Evolutionary conservation across 2,888 invertebrate species (phyloP).

Genomic region (Drosophila silvestris): DNA sequence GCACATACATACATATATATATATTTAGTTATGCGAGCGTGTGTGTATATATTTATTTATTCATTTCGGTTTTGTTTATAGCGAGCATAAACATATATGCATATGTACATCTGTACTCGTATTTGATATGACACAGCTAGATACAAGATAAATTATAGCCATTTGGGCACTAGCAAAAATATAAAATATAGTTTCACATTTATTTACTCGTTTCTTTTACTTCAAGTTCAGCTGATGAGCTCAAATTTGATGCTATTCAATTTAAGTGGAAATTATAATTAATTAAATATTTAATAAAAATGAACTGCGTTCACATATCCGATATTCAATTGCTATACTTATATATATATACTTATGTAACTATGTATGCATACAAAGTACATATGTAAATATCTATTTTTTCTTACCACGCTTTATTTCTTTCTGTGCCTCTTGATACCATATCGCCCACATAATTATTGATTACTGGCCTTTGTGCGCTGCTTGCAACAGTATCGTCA

Average conservation of each 20-base stretch:
- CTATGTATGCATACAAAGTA: background rate
- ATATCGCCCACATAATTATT: slow-evolving; percentile 50
- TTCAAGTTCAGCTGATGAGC: background rate
- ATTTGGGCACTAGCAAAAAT: background rate
- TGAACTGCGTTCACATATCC: background rate
- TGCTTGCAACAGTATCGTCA: slow-evolving; percentile 29
- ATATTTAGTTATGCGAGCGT: slow-evolving; percentile 3
- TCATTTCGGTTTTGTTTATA: slow-evolving; percentile 34
- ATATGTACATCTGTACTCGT: slow-evolving; percentile 3
- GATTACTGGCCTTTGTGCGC: slow-evolving; percentile 49
- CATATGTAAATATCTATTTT: slow-evolving; percentile 9
- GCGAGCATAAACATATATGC: slow-evolving; percentile 4
- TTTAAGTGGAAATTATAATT: background rate
- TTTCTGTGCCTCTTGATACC: slow-evolving; percentile 8
- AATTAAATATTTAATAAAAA: background rate
- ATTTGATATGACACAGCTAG: slow-evolving; percentile 18
- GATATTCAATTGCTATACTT: background rate
- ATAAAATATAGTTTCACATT: background rate
- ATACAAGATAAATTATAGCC: slow-evolving; percentile 32
- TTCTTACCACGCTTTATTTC: background rate
- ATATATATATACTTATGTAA: background rate
- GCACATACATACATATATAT: slow-evolving; percentile 3
- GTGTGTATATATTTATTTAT: slow-evolving; percentile 21
- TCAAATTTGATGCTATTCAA: background rate
- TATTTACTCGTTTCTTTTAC: background rate